phyloP scores from a whole-genome alignment of 2,888 invertebrate genomes.

The Limnephilus marmoratus region DNA sequence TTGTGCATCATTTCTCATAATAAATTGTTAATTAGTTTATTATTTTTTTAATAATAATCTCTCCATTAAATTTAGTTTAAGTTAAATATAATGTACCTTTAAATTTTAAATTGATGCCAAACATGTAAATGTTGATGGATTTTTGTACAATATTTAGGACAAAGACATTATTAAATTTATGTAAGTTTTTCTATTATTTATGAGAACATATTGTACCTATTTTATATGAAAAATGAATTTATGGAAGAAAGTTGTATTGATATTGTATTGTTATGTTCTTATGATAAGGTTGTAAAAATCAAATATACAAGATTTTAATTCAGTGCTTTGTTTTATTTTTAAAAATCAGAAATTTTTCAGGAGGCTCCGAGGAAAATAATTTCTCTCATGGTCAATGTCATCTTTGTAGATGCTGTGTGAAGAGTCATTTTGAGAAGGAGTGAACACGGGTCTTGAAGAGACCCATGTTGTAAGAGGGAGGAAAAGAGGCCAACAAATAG shows the following conservation, averaged over 20 bases:
- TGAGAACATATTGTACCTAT: conserved; percentile 18
- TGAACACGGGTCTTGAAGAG: no score
- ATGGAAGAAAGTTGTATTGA: neutral
- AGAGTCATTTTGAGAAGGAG: no score
- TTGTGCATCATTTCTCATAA: neutral
- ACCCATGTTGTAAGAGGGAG: no score
- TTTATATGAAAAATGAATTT: conserved; percentile 31
- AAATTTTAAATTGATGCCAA: conserved; percentile 29
- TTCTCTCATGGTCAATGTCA: no score
- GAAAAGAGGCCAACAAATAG: no score
- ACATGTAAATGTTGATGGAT: conserved; percentile 4
- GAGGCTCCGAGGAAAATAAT: no score
- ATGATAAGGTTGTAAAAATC: conserved; percentile 38
- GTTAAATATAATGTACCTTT: neutral
- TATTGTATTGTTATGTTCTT: conserved; percentile 44
- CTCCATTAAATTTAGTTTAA: neutral
- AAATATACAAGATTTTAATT: conserved; percentile 41
- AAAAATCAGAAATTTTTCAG: no score
- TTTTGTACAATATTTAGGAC: neutral
- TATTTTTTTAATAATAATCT: neutral
- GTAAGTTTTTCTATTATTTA: conserved; percentile 16
- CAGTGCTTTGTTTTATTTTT: conserved; percentile 3
- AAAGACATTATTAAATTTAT: neutral
- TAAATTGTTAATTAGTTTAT: neutral
- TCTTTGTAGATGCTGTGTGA: no score